phyloP scores from a whole-genome alignment of 2,888 invertebrate genomes.

The Heterodera filipjevi region DNA sequence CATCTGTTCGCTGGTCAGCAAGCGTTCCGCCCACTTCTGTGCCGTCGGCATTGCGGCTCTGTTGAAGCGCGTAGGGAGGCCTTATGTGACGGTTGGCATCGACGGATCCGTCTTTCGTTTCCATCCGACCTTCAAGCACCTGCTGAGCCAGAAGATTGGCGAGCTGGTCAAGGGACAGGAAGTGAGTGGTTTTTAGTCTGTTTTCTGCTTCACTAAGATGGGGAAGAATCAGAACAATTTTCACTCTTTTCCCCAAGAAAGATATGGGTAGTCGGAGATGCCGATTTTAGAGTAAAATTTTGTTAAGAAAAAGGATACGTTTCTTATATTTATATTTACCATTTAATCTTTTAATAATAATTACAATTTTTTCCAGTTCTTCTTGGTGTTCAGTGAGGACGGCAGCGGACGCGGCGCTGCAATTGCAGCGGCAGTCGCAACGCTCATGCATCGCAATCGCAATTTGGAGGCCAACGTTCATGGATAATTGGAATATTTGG shows the following conservation, averaged over 20 bases:
- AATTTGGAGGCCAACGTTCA: too few relatives aligned
- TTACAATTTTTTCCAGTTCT: conserved; percentile 74
- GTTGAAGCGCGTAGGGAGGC: conserved; percentile 80
- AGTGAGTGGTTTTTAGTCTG: not conserved
- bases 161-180: conserved; percentile 46
- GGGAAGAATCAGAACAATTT: not conserved
- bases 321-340: too few relatives aligned
- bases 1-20: conserved; percentile 81
- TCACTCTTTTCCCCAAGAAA: too few relatives aligned
- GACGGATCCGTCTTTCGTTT: conserved; percentile 67
- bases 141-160: conserved; percentile 59
- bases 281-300: too few relatives aligned
- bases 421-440: conserved; percentile 84
- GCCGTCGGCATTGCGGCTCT: conserved; percentile 79
- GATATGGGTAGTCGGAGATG: too few relatives aligned
- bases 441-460: conserved; percentile 47
- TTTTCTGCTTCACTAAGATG: too few relatives aligned
- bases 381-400: conserved; percentile 91
- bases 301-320: too few relatives aligned
- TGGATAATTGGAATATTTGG: too few relatives aligned
- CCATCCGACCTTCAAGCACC: conserved; percentile 27
- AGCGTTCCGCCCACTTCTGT: conserved; percentile 86
- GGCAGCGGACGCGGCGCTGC: conserved; percentile 96
- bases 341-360: too few relatives aligned
- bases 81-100: not conserved